A percentile compares a stretch with the other conserved stretches of the same genome.
Evolutionary conservation across 2,797 vertebrate species (phyloP).

Genomic region (Catamblyrhynchus diadema): DNA sequence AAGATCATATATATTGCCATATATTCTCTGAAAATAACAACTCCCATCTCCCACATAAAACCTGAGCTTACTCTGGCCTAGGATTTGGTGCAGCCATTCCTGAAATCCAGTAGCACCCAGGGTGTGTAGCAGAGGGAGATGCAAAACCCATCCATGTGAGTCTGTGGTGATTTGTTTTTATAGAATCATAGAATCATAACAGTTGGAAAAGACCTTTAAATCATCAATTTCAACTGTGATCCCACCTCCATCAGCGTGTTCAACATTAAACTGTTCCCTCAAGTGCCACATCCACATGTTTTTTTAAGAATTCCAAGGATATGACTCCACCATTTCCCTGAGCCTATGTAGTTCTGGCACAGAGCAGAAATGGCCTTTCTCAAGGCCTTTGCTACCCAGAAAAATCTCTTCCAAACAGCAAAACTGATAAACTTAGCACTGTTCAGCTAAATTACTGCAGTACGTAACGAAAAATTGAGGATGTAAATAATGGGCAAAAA

Average conservation of each 20-base stretch:
- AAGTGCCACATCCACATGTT: neutral
- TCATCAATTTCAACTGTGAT: neutral
- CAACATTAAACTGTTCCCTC: rapidly evolving
- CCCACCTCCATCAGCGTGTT: neutral
- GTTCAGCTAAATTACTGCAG: neutral
- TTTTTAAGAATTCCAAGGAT: neutral
- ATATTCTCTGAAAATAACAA: neutral
- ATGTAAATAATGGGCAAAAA: neutral
- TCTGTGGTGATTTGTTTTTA: neutral
- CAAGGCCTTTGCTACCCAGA: neutral
- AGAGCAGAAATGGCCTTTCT: neutral
- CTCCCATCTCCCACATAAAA: neutral
- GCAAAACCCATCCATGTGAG: neutral
- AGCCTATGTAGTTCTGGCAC: neutral
- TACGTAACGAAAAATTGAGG: neutral
- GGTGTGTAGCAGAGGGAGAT: neutral
- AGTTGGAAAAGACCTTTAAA: neutral
- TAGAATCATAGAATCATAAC: neutral
- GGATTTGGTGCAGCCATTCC: neutral
- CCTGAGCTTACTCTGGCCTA: neutral
- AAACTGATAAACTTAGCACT: neutral
- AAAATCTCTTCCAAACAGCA: neutral
- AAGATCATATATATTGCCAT: neutral
- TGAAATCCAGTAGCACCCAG: neutral
- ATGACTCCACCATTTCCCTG: neutral